Evolutionary conservation across 1,140 invertebrate genomes (phyloP).

Genomic region (Diachasma alloeum): DNA sequence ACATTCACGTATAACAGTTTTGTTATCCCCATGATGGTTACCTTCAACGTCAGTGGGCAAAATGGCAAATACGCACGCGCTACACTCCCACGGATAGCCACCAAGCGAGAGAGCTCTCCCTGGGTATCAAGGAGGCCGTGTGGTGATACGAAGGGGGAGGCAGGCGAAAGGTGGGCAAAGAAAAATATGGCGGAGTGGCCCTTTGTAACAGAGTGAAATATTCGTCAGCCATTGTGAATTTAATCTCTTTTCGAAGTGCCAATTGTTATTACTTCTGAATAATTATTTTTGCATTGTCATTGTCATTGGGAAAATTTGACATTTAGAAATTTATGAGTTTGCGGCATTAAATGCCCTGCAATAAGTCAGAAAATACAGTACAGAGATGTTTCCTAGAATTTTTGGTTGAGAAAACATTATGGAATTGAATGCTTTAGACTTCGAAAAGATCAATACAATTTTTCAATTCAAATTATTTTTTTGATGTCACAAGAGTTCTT

Average conservation of each 20-base stretch:
- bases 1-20: slow-evolving; percentile 14
- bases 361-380: no score
- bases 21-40: slow-evolving; percentile 1
- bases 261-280: background rate
- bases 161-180: slow-evolving; percentile 14
- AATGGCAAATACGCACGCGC: slow-evolving; percentile 13
- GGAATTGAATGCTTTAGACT: no score
- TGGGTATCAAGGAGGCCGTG: slow-evolving; percentile 13
- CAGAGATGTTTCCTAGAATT: no score
- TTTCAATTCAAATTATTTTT: no score
- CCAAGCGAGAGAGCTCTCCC: background rate
- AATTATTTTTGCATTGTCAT: background rate
- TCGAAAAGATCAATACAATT: no score
- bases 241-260: background rate
- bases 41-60: background rate
- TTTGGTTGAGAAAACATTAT: no score
- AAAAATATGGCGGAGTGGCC: slow-evolving; percentile 33
- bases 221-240: slow-evolving; percentile 18
- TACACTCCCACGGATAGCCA: slow-evolving; percentile 6
- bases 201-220: slow-evolving; percentile 21
- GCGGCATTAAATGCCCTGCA: no score
- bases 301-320: no score
- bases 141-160: slow-evolving; percentile 5
- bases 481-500: no score
- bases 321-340: no score